Evolutionary conservation across 2,888 invertebrate species (phyloP).

Genomic region (Aphidius colemani): DNA sequence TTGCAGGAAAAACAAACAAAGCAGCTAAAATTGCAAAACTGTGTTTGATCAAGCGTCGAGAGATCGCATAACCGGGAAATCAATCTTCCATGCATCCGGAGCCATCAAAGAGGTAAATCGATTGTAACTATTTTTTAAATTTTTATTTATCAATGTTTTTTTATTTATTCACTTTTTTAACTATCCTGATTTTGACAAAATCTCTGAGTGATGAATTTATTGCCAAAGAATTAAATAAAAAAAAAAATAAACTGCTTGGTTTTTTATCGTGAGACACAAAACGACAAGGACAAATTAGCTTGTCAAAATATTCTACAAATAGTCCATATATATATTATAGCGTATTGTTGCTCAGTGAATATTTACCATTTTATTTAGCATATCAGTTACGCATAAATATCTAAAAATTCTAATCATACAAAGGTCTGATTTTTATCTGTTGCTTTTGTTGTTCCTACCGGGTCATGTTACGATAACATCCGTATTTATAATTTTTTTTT

Average conservation of each 20-base stretch:
- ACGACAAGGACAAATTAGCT: slow-evolving; percentile 46
- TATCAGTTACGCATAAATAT: too few relatives aligned
- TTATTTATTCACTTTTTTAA: slow-evolving; percentile 24
- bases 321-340: slow-evolving; percentile 19
- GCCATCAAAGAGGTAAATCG: slow-evolving; percentile 33
- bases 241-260: background rate
- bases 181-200: background rate
- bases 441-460: too few relatives aligned
- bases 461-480: too few relatives aligned
- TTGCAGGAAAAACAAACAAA: slow-evolving; percentile 29
- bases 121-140: slow-evolving; percentile 29
- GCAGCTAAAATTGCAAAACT: slow-evolving; percentile 36
- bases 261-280: slow-evolving; percentile 36
- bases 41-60: slow-evolving; percentile 38
- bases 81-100: slow-evolving; percentile 40
- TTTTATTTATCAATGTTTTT: slow-evolving; percentile 10
- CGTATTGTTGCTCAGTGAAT: slow-evolving; percentile 18
- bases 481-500: too few relatives aligned
- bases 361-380: background rate
- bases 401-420: too few relatives aligned
- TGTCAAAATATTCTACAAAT: slow-evolving; percentile 37
- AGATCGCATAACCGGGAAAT: slow-evolving; percentile 35
- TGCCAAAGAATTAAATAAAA: slow-evolving; percentile 4
- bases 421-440: too few relatives aligned
- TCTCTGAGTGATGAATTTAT: slow-evolving; percentile 29